Conservation (phyloP, 2,888 invertebrate genomes). For the Scaptomyza flava region DNA sequence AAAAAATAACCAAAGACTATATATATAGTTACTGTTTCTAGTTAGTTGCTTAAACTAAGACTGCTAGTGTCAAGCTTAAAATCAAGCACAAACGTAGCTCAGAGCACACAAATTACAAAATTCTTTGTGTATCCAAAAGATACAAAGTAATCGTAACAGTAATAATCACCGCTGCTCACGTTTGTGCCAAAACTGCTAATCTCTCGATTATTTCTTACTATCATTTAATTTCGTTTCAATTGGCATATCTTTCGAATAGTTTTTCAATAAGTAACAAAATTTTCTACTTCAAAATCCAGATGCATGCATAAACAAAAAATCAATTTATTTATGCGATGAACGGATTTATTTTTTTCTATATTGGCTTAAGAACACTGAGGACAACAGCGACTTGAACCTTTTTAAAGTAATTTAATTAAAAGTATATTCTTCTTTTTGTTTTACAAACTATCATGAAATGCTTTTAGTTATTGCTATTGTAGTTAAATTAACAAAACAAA, state of each 20-base stretch:
- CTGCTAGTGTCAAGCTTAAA: slow-evolving; percentile 8
- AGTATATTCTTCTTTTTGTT: not conserved
- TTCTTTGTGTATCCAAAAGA: slow-evolving; percentile 9
- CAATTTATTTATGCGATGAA: slow-evolving; percentile 38
- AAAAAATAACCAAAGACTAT: slow-evolving; percentile 9
- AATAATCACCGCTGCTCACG: slow-evolving; percentile 41
- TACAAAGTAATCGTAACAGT: slow-evolving; percentile 8
- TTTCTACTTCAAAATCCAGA: slow-evolving; percentile 5
- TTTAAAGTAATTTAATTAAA: not conserved
- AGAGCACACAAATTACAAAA: slow-evolving; percentile 46
- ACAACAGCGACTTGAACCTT: slow-evolving; percentile 20
- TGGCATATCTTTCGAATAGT: slow-evolving; percentile 39
- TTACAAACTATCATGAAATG: slow-evolving; percentile 30
- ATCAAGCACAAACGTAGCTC: slow-evolving; percentile 68
- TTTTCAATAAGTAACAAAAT: slow-evolving; percentile 3
- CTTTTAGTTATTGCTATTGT: slow-evolving; percentile 68
- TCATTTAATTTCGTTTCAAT: slow-evolving; percentile 31
- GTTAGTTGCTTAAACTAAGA: slow-evolving; percentile 29
- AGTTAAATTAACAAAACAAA: slow-evolving; percentile 40
- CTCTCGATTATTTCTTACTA: slow-evolving; percentile 3
- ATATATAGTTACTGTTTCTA: slow-evolving; percentile 21
- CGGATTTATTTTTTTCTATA: slow-evolving; percentile 11
- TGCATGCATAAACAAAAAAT: slow-evolving; percentile 39
- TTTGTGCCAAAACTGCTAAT: slow-evolving; percentile 56
- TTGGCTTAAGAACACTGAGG: slow-evolving; percentile 30